These are phyloP conservation scores for Agrenia bidenticulata DNA, from an alignment of 2,888 invertebrate genomes.

Conservation along the genomic window DNA sequence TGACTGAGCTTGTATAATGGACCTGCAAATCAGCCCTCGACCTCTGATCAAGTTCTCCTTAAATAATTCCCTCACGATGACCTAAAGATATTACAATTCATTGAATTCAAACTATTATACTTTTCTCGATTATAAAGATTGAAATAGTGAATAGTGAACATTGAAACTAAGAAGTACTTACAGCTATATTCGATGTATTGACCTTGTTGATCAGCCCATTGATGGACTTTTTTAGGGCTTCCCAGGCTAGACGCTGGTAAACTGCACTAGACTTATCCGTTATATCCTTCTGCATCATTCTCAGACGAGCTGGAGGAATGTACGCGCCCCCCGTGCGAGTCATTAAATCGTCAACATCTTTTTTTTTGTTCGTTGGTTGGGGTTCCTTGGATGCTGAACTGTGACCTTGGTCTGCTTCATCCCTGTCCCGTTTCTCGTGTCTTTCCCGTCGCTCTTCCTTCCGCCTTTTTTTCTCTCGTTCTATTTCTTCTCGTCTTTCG, in stretches of 20 bases:
- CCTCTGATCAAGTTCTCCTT: conserved; percentile 96
- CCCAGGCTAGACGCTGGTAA: conserved; percentile 97
- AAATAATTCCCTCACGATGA: conserved; percentile 85
- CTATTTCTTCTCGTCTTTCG: conserved; percentile 6
- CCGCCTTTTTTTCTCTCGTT: conserved; percentile 10
- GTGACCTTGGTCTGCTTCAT: conserved; percentile 7
- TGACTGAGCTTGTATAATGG: conserved; percentile 95
- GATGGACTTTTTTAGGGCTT: conserved; percentile 96
- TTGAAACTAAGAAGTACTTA: conserved; percentile 26
- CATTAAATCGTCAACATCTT: conserved; percentile 67
- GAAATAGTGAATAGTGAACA: neutral
- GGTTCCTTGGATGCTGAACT: neutral
- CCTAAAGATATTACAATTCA: too few species aligned
- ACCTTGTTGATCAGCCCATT: conserved; percentile 98
- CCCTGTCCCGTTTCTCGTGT: conserved; percentile 11
- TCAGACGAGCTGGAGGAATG: conserved; percentile 93
- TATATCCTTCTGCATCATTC: conserved; percentile 93
- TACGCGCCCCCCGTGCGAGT: conserved; percentile 89
- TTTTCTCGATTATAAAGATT: neutral
- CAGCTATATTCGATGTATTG: conserved; percentile 87
- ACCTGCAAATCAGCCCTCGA: conserved; percentile 85
- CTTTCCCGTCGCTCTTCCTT: conserved; percentile 13
- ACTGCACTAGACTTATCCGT: conserved; percentile 89
- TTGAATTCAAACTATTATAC: conserved; percentile 6
- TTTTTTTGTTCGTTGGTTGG: conserved; percentile 47